phyloP scores from a whole-genome alignment of 1,140 invertebrate species.

The Triops cancriformis region DNA sequence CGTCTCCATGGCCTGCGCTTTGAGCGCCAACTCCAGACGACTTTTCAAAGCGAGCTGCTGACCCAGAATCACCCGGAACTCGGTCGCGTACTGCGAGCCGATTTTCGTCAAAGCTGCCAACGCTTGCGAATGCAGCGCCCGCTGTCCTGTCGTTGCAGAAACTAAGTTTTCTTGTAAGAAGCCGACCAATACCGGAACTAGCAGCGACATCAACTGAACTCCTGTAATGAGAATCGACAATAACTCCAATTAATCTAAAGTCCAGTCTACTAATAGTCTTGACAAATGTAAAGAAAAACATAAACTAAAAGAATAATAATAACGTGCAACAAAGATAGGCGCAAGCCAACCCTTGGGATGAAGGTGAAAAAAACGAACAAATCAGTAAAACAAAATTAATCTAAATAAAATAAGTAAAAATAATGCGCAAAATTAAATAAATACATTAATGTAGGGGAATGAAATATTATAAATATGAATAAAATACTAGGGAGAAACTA shows the following conservation, averaged over 20 bases:
- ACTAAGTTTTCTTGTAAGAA: constrained; percentile 63
- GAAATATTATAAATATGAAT: too few species aligned
- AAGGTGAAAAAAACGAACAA: too few species aligned
- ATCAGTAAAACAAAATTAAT: too few species aligned
- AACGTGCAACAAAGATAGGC: too few species aligned
- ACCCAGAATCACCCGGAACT: constrained; percentile 83
- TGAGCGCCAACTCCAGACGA: constrained; percentile 68
- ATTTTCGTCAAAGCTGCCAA: constrained; percentile 81
- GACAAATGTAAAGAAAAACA: too few species aligned
- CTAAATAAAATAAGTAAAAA: too few species aligned
- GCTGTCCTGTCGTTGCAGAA: constrained; percentile 52
- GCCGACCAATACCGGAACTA: constrained; percentile 80
- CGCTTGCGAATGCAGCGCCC: constrained; percentile 71
- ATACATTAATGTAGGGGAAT: too few species aligned
- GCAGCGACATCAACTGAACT: constrained; percentile 73
- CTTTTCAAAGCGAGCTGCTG: constrained; percentile 65
- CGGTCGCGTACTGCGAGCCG: constrained; percentile 74
- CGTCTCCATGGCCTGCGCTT: constrained; percentile 34
- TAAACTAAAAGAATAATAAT: too few species aligned
- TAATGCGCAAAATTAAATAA: too few species aligned
- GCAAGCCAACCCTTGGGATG: too few species aligned
- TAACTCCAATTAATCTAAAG: constrained; percentile 15
- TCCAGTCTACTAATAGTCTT: too few species aligned
- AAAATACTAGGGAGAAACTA: too few species aligned
- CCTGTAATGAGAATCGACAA: constrained; percentile 48